Base-by-base conservation (phyloP, 2,888 invertebrate species). In the Liposcelis brunnea region DNA sequence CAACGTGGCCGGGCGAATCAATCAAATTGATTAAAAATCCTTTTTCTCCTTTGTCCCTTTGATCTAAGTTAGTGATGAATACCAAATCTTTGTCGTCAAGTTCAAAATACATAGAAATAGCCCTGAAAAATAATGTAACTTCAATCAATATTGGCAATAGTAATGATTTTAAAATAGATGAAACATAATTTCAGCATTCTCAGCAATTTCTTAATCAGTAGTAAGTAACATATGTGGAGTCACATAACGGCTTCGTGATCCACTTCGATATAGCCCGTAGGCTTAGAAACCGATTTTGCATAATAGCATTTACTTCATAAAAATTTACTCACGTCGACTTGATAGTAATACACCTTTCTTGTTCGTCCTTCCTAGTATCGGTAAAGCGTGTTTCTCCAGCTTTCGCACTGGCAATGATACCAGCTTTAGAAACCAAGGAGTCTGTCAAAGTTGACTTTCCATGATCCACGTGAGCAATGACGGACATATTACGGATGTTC, bases 401-500 rank as follows among this genome's bases (percentile, higher is more conserved):
- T 61, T 95, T 93, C 50, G 95, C 85, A 54, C 87, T 86, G 59
- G 98, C 97, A 64, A 99, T 99, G 66, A 99, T 99, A 70, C 98
- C 98, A 61, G 98, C 98, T 70, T 98, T 99, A 49, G 97, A 94
- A 54, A 98, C 97, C 61, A 99, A 75, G 52, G 98, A 98, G 72
- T 99, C 98, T 49, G 98, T 99, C 63, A 99, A 69, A 48, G 98
- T 99, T 55, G 98, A 97, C 72, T 98, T 97, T 63, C 98, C 98
- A 68, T 99, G 98, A 74, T 99, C 98, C 55, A 99, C 98, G 71
- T 99, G 98, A 59, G 98, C 98, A 66, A 99, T 99, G 70, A 99
- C 98, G 64, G 97, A 98, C 97, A 99, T 99, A 74, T 99, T 99
- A 66, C 98, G 83, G 74, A 99, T 98, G 67, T 99, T 99, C 74